Conservation (phyloP, 2,888 invertebrate species). For the Anthophora plumipes region DNA sequence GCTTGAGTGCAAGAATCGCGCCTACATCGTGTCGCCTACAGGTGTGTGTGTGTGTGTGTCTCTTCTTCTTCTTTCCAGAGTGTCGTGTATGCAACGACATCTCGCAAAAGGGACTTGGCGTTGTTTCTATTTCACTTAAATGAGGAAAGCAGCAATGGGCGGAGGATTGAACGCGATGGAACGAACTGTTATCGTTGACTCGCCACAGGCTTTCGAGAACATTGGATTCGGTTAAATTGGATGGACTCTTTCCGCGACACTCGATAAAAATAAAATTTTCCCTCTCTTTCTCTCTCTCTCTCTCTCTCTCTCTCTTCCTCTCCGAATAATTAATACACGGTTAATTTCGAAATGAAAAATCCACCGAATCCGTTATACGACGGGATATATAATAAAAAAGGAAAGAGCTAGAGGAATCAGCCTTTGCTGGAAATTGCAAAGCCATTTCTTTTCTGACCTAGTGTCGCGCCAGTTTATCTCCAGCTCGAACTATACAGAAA, state of each 20-base stretch:
- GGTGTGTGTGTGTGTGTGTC: background rate
- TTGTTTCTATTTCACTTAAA: conserved; percentile 36
- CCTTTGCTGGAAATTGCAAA: background rate
- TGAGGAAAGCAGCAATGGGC: conserved; percentile 31
- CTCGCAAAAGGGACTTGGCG: conserved; percentile 16
- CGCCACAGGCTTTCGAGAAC: too few species aligned
- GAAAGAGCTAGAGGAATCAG: background rate
- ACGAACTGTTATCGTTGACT: conserved; percentile 36
- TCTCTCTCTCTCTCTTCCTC: too few species aligned
- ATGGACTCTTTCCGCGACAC: conserved; percentile 16
- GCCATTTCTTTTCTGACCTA: conserved; percentile 4
- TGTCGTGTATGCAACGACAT: background rate
- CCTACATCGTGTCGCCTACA: background rate
- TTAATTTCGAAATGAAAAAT: too few species aligned
- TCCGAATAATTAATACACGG: conserved; percentile 1
- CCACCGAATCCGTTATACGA: too few species aligned
- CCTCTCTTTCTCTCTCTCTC: background rate
- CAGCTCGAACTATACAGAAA: background rate
- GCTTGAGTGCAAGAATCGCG: conserved; percentile 57
- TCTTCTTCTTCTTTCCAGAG: background rate
- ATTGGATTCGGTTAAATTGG: conserved; percentile 25
- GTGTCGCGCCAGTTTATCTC: conserved; percentile 15
- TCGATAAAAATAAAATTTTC: conserved; percentile 25
- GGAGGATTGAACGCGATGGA: conserved; percentile 34
- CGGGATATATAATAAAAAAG: background rate